These are phyloP conservation scores for Eptesicus fuscus DNA, from an alignment of 2,113 vertebrate species.

Conservation along the genomic window DNA sequence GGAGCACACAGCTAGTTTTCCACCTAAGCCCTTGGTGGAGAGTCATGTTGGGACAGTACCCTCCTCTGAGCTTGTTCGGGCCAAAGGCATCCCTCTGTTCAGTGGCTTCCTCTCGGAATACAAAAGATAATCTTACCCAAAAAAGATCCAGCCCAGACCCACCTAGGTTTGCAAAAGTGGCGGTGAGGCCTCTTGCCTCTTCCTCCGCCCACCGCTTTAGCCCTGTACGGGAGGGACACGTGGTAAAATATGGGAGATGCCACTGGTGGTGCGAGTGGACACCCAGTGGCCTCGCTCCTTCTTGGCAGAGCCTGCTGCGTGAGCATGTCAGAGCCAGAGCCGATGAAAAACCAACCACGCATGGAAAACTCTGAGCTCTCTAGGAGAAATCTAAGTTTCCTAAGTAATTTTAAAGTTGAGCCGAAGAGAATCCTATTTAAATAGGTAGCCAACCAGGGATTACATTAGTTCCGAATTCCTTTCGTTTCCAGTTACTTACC, in stretches of 20 bases:
- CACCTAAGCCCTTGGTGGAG: background rate
- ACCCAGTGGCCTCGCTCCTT: background rate
- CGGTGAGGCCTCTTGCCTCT: background rate
- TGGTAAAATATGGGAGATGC: background rate
- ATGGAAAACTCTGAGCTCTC: background rate
- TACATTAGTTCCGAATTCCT: background rate
- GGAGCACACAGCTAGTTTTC: background rate
- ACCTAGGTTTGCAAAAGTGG: background rate
- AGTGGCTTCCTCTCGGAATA: background rate
- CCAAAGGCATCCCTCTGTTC: background rate
- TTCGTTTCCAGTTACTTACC: slow-evolving; percentile 68
- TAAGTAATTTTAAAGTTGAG: background rate
- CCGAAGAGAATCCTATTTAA: background rate
- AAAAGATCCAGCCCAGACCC: background rate
- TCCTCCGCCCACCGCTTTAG: fast-evolving
- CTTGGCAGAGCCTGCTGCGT: background rate
- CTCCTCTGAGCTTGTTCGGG: background rate
- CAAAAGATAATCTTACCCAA: background rate
- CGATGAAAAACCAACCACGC: background rate
- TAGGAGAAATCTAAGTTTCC: background rate
- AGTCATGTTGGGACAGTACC: background rate
- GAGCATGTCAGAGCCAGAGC: background rate
- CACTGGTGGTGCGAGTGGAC: background rate
- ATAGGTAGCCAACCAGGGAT: background rate
- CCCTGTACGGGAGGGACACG: fast-evolving